These are phyloP conservation scores for Morpho achilles DNA, from an alignment of 2,888 invertebrate species.

Conservation along the genomic window DNA sequence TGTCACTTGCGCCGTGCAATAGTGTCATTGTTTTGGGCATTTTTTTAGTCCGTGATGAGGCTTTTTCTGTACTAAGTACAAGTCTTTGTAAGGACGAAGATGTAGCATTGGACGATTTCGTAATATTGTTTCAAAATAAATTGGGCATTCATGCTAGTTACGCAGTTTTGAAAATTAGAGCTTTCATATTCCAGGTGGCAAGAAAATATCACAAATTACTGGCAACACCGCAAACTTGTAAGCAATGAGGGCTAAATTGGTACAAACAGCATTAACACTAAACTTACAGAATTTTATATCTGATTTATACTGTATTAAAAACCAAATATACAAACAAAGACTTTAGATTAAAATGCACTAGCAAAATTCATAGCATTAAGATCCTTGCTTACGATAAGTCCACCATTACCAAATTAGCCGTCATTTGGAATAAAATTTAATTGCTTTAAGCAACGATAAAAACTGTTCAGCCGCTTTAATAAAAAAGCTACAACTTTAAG, in stretches of 20 bases:
- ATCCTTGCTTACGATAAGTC: background rate
- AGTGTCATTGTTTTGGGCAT: slow-evolving; percentile 38
- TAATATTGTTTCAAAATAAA: slow-evolving; percentile 38
- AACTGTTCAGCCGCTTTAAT: background rate
- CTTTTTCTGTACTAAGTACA: slow-evolving; percentile 67
- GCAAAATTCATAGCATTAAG: too few relatives aligned
- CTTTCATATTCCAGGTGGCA: slow-evolving; percentile 55
- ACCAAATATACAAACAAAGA: background rate
- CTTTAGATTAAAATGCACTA: background rate
- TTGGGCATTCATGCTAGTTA: slow-evolving; percentile 47
- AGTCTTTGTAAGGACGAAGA: slow-evolving; percentile 77
- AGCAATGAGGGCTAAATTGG: slow-evolving; percentile 32
- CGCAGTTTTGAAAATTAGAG: slow-evolving; percentile 42
- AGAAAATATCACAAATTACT: slow-evolving; percentile 71
- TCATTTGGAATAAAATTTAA: slow-evolving; percentile 15
- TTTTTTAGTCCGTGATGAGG: slow-evolving; percentile 49
- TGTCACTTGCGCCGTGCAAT: slow-evolving; percentile 40
- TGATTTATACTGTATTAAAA: background rate
- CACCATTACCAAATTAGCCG: background rate
- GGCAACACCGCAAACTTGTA: slow-evolving; percentile 37
- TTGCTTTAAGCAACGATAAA: slow-evolving; percentile 23
- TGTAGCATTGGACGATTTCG: slow-evolving; percentile 73
- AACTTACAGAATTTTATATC: background rate
- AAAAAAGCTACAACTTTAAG: slow-evolving; percentile 1
- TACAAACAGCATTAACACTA: background rate